Conservation (phyloP, 2,113 vertebrate genomes). For the Megatriorchis doriae region DNA sequence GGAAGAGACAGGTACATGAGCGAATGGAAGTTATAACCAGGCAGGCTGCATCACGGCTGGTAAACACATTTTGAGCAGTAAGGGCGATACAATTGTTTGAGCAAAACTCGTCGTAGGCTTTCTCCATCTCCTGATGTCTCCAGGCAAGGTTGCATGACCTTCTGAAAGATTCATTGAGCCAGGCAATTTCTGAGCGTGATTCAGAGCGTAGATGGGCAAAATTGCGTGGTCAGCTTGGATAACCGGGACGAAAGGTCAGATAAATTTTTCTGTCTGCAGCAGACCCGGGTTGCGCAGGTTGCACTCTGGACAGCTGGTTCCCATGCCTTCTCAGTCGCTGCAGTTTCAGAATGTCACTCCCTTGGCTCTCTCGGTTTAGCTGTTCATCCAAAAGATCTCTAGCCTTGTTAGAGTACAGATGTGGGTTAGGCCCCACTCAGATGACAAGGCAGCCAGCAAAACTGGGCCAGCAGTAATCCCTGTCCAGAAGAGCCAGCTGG, state of each 20-base stretch:
- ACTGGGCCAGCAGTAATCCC: background rate
- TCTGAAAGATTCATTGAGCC: background rate
- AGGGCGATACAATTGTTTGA: background rate
- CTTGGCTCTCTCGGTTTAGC: background rate
- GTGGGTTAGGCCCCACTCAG: background rate
- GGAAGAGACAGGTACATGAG: background rate
- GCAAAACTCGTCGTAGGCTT: background rate
- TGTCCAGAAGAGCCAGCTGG: background rate
- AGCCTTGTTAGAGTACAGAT: background rate
- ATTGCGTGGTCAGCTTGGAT: background rate
- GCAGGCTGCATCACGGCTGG: background rate
- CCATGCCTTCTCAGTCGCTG: background rate
- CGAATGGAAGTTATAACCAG: background rate
- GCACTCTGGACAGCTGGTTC: background rate
- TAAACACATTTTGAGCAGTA: accelerated
- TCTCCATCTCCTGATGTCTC: background rate
- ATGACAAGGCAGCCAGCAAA: background rate
- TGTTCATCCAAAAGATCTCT: background rate
- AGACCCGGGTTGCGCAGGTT: background rate
- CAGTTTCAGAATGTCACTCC: background rate
- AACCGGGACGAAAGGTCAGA: accelerated
- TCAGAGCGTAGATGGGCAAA: background rate
- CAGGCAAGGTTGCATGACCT: background rate
- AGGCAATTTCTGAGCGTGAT: background rate
- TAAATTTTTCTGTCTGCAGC: background rate